Evolutionary conservation across 2,797 vertebrate genomes (phyloP).

Genomic region (Myripristis jacobus): DNA sequence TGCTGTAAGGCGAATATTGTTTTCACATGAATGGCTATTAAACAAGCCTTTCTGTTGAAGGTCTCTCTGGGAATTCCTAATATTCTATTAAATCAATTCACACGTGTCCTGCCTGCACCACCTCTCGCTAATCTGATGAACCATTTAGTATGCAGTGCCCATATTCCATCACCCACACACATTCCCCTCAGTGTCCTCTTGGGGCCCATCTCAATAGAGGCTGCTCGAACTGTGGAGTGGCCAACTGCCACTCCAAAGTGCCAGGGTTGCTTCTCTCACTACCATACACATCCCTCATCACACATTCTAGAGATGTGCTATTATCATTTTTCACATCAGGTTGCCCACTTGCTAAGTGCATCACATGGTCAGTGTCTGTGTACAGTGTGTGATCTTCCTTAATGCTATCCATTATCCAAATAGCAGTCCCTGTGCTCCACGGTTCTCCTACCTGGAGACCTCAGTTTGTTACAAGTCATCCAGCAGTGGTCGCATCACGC

Average conservation of each 20-base stretch:
- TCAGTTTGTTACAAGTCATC: slow-evolving; percentile 16
- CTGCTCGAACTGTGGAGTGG: slow-evolving; percentile 48
- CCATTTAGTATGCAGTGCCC: slow-evolving; percentile 24
- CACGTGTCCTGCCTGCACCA: not conserved
- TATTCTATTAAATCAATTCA: slow-evolving; percentile 6
- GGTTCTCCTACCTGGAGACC: slow-evolving; percentile 13
- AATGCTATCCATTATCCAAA: slow-evolving; percentile 53
- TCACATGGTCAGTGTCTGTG: not conserved
- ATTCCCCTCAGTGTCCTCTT: not conserved
- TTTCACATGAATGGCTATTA: not conserved
- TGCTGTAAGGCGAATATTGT: not conserved
- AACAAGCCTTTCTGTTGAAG: slow-evolving; percentile 5
- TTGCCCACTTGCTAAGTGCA: slow-evolving; percentile 7
- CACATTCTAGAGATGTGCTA: slow-evolving; percentile 38
- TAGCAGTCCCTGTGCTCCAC: slow-evolving; percentile 33
- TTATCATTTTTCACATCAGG: slow-evolving; percentile 37
- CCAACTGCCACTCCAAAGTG: slow-evolving; percentile 27
- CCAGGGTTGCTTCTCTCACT: slow-evolving; percentile 6
- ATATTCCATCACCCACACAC: slow-evolving; percentile 8
- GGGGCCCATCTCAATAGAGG: slow-evolving; percentile 29
- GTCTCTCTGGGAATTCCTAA: not conserved
- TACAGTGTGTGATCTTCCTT: slow-evolving; percentile 21
- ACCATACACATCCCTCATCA: slow-evolving; percentile 32
- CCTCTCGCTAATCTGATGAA: slow-evolving; percentile 29
- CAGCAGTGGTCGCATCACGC: slow-evolving; percentile 33